These are phyloP conservation scores for Scophthalmus maximus DNA, from an alignment of 2,113 vertebrate genomes.

Conservation along the genomic window DNA sequence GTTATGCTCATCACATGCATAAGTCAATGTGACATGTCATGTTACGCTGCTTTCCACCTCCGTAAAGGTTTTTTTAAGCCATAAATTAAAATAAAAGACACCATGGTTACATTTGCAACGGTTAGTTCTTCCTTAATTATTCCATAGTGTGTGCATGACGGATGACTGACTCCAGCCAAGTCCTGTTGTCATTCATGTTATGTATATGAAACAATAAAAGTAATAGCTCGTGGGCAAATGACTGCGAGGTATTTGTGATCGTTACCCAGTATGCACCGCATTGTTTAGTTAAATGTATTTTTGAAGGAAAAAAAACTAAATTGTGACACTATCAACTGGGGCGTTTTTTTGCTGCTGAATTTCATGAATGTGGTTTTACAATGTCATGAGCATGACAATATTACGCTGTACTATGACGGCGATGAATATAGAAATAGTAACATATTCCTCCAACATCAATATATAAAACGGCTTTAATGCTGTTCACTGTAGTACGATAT, in stretches of 20 bases:
- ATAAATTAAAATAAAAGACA: constrained; percentile 28
- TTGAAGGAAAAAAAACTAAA: too few species aligned
- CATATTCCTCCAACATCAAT: too few species aligned
- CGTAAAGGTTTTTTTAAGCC: constrained; percentile 33
- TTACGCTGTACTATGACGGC: too few species aligned
- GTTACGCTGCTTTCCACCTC: constrained; percentile 11
- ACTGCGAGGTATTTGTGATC: not conserved
- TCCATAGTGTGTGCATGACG: constrained; percentile 10
- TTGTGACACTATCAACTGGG: too few species aligned
- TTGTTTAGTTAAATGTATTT: constrained; percentile 6
- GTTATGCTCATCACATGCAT: constrained; percentile 54
- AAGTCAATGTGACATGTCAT: constrained; percentile 48
- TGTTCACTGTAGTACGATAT: too few species aligned
- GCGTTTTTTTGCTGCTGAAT: too few species aligned
- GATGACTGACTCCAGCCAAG: constrained; percentile 14
- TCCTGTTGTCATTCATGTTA: constrained; percentile 14
- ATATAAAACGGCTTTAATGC: too few species aligned
- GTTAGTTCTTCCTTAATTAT: constrained; percentile 17
- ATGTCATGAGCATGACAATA: not conserved
- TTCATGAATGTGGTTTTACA: too few species aligned
- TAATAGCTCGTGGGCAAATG: constrained; percentile 5
- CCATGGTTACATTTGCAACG: too few species aligned
- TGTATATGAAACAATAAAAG: constrained; percentile 28
- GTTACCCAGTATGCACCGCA: not conserved
- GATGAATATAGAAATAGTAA: too few species aligned